Conservation (phyloP, 2,888 invertebrate species). For the Amphipyra berbera region DNA sequence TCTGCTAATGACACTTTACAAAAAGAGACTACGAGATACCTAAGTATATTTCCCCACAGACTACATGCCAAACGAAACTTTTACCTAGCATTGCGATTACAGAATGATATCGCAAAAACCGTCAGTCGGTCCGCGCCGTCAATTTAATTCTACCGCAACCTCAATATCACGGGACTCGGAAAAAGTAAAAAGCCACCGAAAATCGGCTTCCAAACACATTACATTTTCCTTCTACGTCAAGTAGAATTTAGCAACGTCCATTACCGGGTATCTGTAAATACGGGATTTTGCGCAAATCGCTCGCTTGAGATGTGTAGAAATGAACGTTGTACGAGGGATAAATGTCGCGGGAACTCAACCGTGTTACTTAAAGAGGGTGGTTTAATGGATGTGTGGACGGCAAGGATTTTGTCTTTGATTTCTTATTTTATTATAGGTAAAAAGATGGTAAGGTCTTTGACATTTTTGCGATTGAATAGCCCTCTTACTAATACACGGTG, state of each 20-base stretch:
- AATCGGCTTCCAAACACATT: conserved; percentile 44
- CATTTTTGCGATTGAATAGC: too few relatives aligned
- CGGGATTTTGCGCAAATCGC: conserved; percentile 35
- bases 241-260: conserved; percentile 32
- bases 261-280: conserved; percentile 48
- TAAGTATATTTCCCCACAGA: neutral
- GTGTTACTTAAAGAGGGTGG: conserved; percentile 15
- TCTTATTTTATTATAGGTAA: conserved; percentile 13
- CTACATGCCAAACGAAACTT: neutral
- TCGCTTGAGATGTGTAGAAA: conserved; percentile 26
- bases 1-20: too few relatives aligned
- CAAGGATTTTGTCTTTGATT: conserved; percentile 28
- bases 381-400: conserved; percentile 42
- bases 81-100: neutral
- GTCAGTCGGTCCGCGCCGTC: neutral
- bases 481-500: too few relatives aligned
- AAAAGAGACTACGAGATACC: neutral
- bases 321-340: conserved; percentile 45
- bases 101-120: neutral
- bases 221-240: conserved; percentile 31
- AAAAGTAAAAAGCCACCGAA: conserved; percentile 27
- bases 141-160: conserved; percentile 4
- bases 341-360: conserved; percentile 36
- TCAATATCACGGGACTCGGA: conserved; percentile 19
- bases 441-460: neutral